These are phyloP conservation scores for Paracentrotus lividus DNA, from an alignment of 53 echinoderm and acorn worm species.

Conservation along the genomic window DNA sequence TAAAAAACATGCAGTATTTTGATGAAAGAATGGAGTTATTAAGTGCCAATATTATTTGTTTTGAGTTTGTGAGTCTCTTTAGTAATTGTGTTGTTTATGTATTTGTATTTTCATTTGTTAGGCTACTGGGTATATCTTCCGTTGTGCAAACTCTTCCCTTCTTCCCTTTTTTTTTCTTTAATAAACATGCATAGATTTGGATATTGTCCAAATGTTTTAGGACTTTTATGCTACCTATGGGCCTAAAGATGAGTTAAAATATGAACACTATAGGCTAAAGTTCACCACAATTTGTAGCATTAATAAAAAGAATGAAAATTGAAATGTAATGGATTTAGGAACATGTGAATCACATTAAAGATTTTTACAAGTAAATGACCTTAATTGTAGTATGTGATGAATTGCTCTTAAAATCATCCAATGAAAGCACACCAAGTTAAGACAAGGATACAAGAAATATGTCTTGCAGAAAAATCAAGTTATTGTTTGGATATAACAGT, in stretches of 20 bases:
- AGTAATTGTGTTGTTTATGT: neutral
- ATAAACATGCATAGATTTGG: neutral
- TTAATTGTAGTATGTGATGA: neutral
- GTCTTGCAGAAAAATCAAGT: neutral
- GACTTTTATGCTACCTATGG: neutral
- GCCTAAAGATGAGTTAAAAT: neutral
- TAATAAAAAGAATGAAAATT: neutral
- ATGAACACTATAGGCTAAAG: neutral
- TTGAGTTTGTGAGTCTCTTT: neutral
- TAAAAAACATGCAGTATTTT: constrained; percentile 61
- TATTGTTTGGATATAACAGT: neutral
- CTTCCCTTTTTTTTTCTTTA: too few species aligned
- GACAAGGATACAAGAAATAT: neutral
- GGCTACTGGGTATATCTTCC: neutral
- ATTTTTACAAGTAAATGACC: neutral
- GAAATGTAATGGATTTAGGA: neutral
- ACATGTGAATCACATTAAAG: neutral
- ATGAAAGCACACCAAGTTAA: neutral
- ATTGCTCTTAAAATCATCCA: neutral
- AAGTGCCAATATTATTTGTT: constrained; percentile 50
- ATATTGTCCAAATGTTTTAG: neutral
- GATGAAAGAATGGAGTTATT: neutral
- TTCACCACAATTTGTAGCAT: neutral
- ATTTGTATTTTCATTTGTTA: neutral
- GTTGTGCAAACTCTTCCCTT: neutral